Percentiles rank a stretch among this genome's conserved stretches.
phyloP scores from a whole-genome alignment of 2,797 vertebrate species.

The Ataeniobius toweri region DNA sequence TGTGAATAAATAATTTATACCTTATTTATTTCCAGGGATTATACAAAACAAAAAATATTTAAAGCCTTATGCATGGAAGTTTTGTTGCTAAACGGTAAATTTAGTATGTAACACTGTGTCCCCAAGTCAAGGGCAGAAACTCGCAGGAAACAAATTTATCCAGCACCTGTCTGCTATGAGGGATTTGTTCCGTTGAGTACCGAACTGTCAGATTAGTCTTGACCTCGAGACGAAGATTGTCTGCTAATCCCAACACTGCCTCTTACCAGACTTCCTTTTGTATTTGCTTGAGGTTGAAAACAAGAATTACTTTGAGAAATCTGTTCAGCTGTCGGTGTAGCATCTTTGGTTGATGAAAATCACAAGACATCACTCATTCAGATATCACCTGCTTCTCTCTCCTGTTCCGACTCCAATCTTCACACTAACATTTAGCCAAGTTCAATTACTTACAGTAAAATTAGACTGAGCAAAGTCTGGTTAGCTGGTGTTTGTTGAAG shows the following conservation, averaged over 20 bases:
- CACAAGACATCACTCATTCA: slow-evolving; percentile 11
- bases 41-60: slow-evolving; percentile 17
- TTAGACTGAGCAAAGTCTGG: slow-evolving; percentile 46
- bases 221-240: slow-evolving; percentile 56
- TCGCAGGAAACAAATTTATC: slow-evolving; percentile 39
- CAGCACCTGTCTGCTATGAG: slow-evolving; percentile 37
- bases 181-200: slow-evolving; percentile 35
- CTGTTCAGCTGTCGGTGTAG: background rate
- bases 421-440: slow-evolving; percentile 28
- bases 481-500: slow-evolving; percentile 50
- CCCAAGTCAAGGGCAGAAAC: slow-evolving; percentile 47
- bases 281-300: slow-evolving; percentile 36
- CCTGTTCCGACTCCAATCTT: slow-evolving; percentile 28
- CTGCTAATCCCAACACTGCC: slow-evolving; percentile 14
- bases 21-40: slow-evolving; percentile 39
- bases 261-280: slow-evolving; percentile 22
- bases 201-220: slow-evolving; percentile 43
- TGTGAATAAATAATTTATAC: slow-evolving; percentile 46
- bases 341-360: slow-evolving; percentile 18
- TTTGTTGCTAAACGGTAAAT: slow-evolving; percentile 32
- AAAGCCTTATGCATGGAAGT: slow-evolving; percentile 22
- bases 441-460: slow-evolving; percentile 44
- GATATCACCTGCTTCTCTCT: slow-evolving; percentile 45
- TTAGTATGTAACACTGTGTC: slow-evolving; percentile 19
- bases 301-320: slow-evolving; percentile 13